Percentiles rank a stretch among this genome's conserved stretches.
phyloP scores from a whole-genome alignment of 2,888 invertebrate species.

The Marasmarcha lunaedactyla region DNA sequence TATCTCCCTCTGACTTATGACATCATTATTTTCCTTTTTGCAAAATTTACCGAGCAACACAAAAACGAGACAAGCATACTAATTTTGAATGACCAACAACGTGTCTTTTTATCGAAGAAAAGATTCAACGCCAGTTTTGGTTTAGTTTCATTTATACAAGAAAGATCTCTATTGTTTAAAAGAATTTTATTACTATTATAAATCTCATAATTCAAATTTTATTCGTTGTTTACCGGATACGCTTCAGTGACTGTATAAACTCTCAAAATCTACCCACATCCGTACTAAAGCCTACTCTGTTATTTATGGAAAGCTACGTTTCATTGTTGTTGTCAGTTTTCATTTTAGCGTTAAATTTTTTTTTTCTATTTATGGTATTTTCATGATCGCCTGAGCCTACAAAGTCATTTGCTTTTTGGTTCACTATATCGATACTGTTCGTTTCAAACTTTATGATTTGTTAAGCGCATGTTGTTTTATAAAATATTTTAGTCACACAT shows the following conservation, averaged over 20 bases:
- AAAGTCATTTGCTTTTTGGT: slow-evolving; percentile 49
- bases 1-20: slow-evolving; percentile 61
- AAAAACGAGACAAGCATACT: slow-evolving; percentile 53
- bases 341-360: slow-evolving; percentile 59
- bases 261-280: slow-evolving; percentile 63
- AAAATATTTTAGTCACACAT: too few species aligned
- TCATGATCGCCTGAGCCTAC: slow-evolving; percentile 35
- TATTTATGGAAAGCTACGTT: slow-evolving; percentile 63
- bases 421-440: slow-evolving; percentile 37
- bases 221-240: slow-evolving; percentile 48
- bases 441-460: slow-evolving; percentile 45
- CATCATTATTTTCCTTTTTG: slow-evolving; percentile 63
- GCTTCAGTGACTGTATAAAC: slow-evolving; percentile 52
- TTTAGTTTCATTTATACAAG: too few species aligned
- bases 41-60: slow-evolving; percentile 54
- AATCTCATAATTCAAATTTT: slow-evolving; percentile 62
- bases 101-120: too few species aligned
- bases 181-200: slow-evolving; percentile 47
- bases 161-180: slow-evolving; percentile 15
- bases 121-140: too few species aligned
- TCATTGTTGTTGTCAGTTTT: slow-evolving; percentile 63
- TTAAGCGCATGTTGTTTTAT: slow-evolving; percentile 16
- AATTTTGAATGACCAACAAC: slow-evolving; percentile 30
- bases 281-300: slow-evolving; percentile 59
- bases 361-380: slow-evolving; percentile 47